Evolutionary conservation across 37 sponge, comb jelly and placozoan species (phyloP), one percentile per base, ranked within the genome.

Genomic region (Ianthella basta): DNA sequence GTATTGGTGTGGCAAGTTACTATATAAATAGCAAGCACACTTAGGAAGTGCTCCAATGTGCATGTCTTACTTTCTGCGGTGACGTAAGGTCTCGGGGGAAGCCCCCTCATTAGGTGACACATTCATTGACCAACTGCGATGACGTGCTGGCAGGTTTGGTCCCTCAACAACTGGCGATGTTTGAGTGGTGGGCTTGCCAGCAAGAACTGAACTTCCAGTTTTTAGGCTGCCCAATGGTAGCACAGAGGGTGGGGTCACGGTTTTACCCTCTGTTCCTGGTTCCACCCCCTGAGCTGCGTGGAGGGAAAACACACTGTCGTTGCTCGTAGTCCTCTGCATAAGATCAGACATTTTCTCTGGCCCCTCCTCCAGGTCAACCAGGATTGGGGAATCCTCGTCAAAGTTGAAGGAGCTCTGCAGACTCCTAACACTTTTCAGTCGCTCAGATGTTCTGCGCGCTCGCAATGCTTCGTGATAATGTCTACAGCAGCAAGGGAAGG

Each of bases 101-200:
- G 34, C 27, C 70, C 70, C 27, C 34, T 69, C 70, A 6, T 30
- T 56, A 15, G 59, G 33, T n/a, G 66, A 84, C 32, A 68, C 72
- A 55, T 25, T 84, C 55, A 50, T 59, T 69, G 70, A 69, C 20
- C 33, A 64, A 56, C 84, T 84, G 23, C 57, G 16, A 30, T 81
- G 81, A 19, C 15, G 59, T 12, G 39, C 18, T 23, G 40, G 27
- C 19, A 25, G 53, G 35, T 70, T 40, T 12, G 30, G 33, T n/a
- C 77, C 44, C 77, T 67, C 68, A 44, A 44, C 68, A 29, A 34
- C 68, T 2, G 33, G 80, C 5, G 57, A 25, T 23, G 23, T 27
- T 15, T 50, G 12, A 24, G 35, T 30, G 18, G 39, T 59, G 60
- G 40, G 30, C 15, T 20, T 80, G 60, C 8, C 27, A 23, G 60